Conservation (phyloP, 2,113 vertebrate genomes). For the Myotis yumanensis region DNA sequence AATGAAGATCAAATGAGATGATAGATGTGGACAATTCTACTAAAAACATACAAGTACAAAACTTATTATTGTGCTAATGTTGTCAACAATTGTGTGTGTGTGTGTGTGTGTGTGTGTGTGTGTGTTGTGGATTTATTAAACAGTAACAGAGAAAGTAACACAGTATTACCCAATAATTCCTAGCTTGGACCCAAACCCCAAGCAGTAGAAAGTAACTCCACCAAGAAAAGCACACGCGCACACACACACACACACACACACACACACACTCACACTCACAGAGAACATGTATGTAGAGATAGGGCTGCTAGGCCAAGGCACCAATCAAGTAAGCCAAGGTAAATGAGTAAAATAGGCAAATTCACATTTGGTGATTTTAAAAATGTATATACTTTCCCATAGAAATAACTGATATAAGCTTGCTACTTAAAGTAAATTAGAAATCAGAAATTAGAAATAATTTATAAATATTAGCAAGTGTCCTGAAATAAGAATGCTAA, state of each 20-base stretch:
- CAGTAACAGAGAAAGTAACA: neutral
- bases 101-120: too few relatives aligned
- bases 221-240: neutral
- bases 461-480: neutral
- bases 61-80: neutral
- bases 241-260: neutral
- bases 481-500: neutral
- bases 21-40: neutral
- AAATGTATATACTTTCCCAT: neutral
- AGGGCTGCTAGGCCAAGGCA: neutral
- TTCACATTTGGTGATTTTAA: neutral
- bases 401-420: neutral
- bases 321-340: neutral
- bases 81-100: neutral
- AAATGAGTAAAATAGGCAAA: neutral
- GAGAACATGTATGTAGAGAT: neutral
- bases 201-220: neutral
- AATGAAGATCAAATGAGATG: neutral
- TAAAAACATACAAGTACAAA: constrained; percentile 17
- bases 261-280: neutral
- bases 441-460: constrained; percentile 21
- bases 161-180: neutral
- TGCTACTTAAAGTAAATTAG: neutral
- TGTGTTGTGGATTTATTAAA: neutral
- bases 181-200: neutral